Conservation (phyloP, 37 sponge, comb jelly and placozoan species). For the Cladorhizidae sp. region DNA sequence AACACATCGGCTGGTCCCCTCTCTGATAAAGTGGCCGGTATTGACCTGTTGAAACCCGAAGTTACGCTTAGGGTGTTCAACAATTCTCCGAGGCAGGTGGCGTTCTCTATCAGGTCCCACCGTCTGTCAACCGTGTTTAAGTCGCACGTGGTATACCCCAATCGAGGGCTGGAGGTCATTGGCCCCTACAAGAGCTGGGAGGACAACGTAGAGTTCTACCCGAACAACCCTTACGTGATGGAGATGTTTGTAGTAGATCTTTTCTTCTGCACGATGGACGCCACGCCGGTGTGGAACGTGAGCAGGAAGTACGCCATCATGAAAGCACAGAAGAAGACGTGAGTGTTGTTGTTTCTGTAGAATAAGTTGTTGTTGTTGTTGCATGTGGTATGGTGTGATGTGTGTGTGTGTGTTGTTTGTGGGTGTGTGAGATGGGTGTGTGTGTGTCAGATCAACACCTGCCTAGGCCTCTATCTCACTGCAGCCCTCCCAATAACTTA, state of each 20-base stretch:
- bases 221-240: slow-evolving; percentile 5
- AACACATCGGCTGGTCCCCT: slow-evolving; percentile 34
- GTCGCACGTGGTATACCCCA: slow-evolving; percentile 50
- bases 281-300: slow-evolving; percentile 52
- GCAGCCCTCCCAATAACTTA: too few relatives aligned
- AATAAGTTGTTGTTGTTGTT: background rate
- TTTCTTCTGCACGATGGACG: slow-evolving; percentile 39
- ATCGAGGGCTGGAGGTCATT: slow-evolving; percentile 36
- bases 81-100: slow-evolving; percentile 15
- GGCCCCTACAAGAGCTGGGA: slow-evolving; percentile 39
- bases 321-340: slow-evolving; percentile 41
- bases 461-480: background rate
- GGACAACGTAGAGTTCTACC: slow-evolving; percentile 39
- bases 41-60: slow-evolving; percentile 16
- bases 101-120: slow-evolving; percentile 39
- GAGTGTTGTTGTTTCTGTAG: background rate
- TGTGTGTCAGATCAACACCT: background rate
- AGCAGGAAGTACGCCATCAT: slow-evolving; percentile 56
- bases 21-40: slow-evolving; percentile 10
- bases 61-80: slow-evolving; percentile 42
- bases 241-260: slow-evolving; percentile 51
- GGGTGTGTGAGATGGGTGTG: background rate
- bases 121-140: slow-evolving; percentile 32
- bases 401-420: background rate
- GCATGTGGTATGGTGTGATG: too few relatives aligned